phyloP scores from a whole-genome alignment of 1,140 invertebrate species.

The Lepidurus couesii region DNA sequence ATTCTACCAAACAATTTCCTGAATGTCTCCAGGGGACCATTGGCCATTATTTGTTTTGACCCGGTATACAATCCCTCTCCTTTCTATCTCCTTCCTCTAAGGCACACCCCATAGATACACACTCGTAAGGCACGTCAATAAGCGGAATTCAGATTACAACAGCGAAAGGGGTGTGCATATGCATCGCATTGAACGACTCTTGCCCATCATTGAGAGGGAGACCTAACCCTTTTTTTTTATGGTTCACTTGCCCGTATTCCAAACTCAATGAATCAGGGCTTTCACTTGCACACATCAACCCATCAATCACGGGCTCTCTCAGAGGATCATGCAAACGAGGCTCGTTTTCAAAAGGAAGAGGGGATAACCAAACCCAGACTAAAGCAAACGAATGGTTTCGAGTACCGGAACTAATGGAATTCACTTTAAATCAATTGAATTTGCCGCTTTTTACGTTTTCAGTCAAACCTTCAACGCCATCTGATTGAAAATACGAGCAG shows the following conservation, averaged over 20 bases:
- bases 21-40: not conserved
- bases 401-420: not conserved
- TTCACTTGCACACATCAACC: not conserved
- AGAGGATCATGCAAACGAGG: slow-evolving; percentile 12
- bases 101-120: slow-evolving; percentile 6
- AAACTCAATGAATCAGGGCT: not conserved
- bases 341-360: not conserved
- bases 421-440: too few species aligned
- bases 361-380: not conserved
- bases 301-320: not conserved
- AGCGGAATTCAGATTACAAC: not conserved
- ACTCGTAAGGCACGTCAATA: not conserved
- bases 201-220: not conserved
- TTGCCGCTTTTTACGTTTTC: too few species aligned
- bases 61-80: not conserved
- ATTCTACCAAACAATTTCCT: not conserved
- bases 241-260: slow-evolving; percentile 8
- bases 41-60: not conserved
- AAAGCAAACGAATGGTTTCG: not conserved
- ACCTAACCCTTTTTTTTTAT: slow-evolving; percentile 3
- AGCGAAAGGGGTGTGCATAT: slow-evolving; percentile 9
- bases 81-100: not conserved
- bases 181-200: not conserved
- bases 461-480: not conserved
- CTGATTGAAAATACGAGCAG: not conserved